A percentile compares a stretch with the other conserved stretches of the same genome.
These are phyloP conservation scores for Crypturellus tataupa DNA, from an alignment of 2,797 vertebrate genomes.

Conservation along the genomic window DNA sequence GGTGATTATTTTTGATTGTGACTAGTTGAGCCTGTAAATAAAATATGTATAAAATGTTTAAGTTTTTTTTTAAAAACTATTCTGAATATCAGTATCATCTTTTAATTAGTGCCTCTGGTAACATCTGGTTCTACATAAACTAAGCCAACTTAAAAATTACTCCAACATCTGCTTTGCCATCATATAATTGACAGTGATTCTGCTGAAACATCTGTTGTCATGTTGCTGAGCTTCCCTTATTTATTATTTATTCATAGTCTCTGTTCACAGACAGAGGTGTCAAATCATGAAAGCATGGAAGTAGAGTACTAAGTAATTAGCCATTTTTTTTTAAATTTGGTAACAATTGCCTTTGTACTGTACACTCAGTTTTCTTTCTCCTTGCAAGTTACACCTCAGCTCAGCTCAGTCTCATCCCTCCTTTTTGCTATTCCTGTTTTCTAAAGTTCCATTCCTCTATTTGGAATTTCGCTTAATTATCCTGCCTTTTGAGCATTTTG, in stretches of 20 bases:
- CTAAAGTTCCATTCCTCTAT: neutral
- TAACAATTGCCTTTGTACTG: neutral
- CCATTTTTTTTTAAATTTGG: neutral
- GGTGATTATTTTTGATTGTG: neutral
- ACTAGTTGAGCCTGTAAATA: neutral
- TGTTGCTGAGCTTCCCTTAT: neutral
- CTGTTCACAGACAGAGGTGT: neutral
- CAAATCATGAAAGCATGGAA: neutral
- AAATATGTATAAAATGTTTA: neutral
- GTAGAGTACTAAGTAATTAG: neutral
- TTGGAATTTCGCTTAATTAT: neutral
- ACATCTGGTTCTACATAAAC: neutral
- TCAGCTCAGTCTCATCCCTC: neutral
- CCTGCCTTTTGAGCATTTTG: neutral
- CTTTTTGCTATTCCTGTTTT: fast-evolving
- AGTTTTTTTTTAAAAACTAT: neutral
- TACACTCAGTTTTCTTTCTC: neutral
- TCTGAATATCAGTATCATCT: neutral
- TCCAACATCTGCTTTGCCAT: neutral
- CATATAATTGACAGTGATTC: neutral
- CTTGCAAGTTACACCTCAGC: neutral
- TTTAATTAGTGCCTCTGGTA: neutral
- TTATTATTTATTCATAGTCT: neutral
- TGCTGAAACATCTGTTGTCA: neutral
- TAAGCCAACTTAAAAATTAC: neutral